A percentile compares a stretch with the other conserved stretches of the same genome.
These are phyloP conservation scores for Xiphydria camelus DNA, from an alignment of 2,888 invertebrate genomes.

Conservation along the genomic window DNA sequence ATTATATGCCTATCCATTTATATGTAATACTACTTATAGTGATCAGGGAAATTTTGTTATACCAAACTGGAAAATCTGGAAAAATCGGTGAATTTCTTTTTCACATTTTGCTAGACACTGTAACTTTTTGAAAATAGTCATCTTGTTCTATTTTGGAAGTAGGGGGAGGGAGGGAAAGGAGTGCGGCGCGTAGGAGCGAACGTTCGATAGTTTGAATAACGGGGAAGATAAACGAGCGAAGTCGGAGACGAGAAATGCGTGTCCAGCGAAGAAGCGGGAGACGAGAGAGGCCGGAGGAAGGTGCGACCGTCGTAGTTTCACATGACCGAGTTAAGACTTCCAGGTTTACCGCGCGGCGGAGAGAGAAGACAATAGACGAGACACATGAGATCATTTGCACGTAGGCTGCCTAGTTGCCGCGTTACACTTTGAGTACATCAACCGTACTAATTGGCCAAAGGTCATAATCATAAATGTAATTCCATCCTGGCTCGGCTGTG, in stretches of 20 bases:
- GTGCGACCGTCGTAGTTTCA: conserved; percentile 34
- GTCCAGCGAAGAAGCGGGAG: too few species aligned
- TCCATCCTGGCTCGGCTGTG: conserved; percentile 5
- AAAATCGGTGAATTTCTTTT: too few species aligned
- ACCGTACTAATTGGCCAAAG: conserved; percentile 45
- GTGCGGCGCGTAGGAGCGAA: conserved; percentile 7
- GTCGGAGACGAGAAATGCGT: conserved; percentile 7
- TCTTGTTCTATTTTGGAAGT: too few species aligned
- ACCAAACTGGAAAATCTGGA: too few species aligned
- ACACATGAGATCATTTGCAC: conserved; percentile 43
- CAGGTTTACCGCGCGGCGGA: conserved; percentile 22
- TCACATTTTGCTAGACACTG: too few species aligned
- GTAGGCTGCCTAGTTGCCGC: too few species aligned
- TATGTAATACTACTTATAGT: too few species aligned
- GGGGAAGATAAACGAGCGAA: conserved; percentile 15
- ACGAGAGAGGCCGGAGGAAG: conserved; percentile 6
- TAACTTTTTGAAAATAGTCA: too few species aligned
- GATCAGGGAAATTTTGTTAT: too few species aligned
- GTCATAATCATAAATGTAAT: conserved; percentile 48
- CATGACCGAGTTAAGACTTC: conserved; percentile 44
- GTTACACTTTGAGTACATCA: too few species aligned
- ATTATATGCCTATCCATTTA: too few species aligned
- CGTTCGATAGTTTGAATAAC: conserved; percentile 6
- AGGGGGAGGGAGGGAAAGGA: conserved; percentile 11
- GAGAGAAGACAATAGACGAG: conserved; percentile 36